phyloP scores from a whole-genome alignment of 2,797 vertebrate genomes.

The Mus caroli region DNA sequence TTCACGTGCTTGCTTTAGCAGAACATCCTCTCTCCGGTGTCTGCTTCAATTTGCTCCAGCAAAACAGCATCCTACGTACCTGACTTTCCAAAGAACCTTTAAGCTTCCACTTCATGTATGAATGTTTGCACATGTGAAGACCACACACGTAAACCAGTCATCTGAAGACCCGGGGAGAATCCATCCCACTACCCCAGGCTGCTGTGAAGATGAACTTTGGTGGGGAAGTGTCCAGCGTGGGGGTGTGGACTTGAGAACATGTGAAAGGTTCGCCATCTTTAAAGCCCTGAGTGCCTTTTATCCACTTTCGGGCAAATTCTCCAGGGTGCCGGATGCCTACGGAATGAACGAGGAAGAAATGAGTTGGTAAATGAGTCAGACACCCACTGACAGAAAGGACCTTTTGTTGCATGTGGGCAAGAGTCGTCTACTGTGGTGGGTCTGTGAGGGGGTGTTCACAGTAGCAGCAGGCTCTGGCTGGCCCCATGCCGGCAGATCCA shows the following conservation, averaged over 20 bases:
- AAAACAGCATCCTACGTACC: no score
- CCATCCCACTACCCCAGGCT: fast-evolving
- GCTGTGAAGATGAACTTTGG: neutral
- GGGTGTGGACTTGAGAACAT: neutral
- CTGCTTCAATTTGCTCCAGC: no score
- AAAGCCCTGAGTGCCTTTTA: neutral
- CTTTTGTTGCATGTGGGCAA: constrained; percentile 26
- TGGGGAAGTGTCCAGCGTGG: neutral
- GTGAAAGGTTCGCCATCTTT: neutral
- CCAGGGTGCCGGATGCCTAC: neutral
- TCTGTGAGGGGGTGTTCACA: neutral
- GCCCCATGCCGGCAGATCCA: neutral
- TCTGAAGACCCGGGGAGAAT: fast-evolving
- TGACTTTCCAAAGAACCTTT: no score
- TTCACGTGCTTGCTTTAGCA: no score
- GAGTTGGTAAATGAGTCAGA: neutral
- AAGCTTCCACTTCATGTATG: no score
- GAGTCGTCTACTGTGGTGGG: constrained; percentile 1
- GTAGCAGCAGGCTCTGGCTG: neutral
- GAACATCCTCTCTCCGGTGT: no score
- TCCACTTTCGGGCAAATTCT: neutral
- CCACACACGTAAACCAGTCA: neutral
- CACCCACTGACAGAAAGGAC: neutral
- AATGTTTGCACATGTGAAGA: no score
- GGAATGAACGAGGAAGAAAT: neutral